Conservation (phyloP, 2,888 invertebrate genomes). For the Allolobophora icterica region DNA sequence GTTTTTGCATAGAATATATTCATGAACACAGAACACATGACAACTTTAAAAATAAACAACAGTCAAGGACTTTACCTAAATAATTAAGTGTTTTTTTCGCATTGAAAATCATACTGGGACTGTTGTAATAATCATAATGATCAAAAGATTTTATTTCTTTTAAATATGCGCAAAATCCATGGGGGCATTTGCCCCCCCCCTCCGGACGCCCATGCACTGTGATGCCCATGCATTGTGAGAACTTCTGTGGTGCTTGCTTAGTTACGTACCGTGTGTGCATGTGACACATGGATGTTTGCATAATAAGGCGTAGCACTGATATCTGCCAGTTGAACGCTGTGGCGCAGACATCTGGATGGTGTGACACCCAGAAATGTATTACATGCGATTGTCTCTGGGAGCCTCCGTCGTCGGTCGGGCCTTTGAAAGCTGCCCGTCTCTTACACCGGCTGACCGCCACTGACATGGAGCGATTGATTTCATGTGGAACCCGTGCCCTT, state of each 20-base stretch:
- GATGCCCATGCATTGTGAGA: background rate
- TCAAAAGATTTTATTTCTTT: too few relatives aligned
- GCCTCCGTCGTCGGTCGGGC: background rate
- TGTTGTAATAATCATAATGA: too few relatives aligned
- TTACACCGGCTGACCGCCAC: conserved; percentile 1
- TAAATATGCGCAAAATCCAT: too few relatives aligned
- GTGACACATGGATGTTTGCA: background rate
- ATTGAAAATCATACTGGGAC: too few relatives aligned
- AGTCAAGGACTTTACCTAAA: too few relatives aligned
- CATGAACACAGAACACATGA: too few relatives aligned
- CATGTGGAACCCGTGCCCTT: background rate
- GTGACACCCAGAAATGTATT: background rate
- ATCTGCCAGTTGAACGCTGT: background rate
- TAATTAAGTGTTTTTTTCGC: too few relatives aligned
- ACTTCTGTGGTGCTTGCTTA: background rate
- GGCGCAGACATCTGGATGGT: background rate
- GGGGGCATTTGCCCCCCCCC: too few relatives aligned
- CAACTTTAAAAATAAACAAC: too few relatives aligned
- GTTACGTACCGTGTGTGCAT: too few relatives aligned
- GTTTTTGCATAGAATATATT: too few relatives aligned
- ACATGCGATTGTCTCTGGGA: background rate
- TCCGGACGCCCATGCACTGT: too few relatives aligned
- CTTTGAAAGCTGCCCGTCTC: background rate
- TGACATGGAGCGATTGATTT: background rate
- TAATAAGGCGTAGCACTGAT: background rate